These are phyloP conservation scores for Zaprionus obscuricornis DNA, from an alignment of 2,888 invertebrate genomes.

Conservation along the genomic window DNA sequence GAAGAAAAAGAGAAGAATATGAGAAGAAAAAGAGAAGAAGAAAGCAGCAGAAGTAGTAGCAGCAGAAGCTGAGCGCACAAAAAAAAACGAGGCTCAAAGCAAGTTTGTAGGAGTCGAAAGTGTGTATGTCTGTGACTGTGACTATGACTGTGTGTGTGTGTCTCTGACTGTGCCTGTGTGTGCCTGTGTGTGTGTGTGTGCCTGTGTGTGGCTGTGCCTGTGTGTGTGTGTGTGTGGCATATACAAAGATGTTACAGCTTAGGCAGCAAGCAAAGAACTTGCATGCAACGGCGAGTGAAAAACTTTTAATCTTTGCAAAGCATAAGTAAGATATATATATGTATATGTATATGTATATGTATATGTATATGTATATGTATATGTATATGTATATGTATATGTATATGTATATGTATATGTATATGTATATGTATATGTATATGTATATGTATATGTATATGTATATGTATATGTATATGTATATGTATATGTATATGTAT, in stretches of 20 bases:
- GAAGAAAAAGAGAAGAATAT: too few species aligned
- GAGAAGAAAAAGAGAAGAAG: too few species aligned
- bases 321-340: neutral
- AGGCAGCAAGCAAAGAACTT: neutral
- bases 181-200: neutral
- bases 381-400: neutral
- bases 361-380: neutral
- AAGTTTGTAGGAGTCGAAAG: too few species aligned
- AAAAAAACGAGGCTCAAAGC: slow-evolving; percentile 30
- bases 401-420: neutral
- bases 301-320: neutral
- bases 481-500: neutral
- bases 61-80: slow-evolving; percentile 48
- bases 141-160: neutral
- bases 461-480: neutral
- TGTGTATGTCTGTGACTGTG: neutral
- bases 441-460: neutral
- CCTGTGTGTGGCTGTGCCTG: neutral
- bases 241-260: neutral
- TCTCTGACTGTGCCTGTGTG: neutral
- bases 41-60: too few species aligned
- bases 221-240: neutral
- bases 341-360: neutral
- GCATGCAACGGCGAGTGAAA: neutral
- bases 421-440: neutral